These are phyloP conservation scores for Synanthedon formicaeformis DNA, from an alignment of 2,888 invertebrate genomes.

Conservation along the genomic window DNA sequence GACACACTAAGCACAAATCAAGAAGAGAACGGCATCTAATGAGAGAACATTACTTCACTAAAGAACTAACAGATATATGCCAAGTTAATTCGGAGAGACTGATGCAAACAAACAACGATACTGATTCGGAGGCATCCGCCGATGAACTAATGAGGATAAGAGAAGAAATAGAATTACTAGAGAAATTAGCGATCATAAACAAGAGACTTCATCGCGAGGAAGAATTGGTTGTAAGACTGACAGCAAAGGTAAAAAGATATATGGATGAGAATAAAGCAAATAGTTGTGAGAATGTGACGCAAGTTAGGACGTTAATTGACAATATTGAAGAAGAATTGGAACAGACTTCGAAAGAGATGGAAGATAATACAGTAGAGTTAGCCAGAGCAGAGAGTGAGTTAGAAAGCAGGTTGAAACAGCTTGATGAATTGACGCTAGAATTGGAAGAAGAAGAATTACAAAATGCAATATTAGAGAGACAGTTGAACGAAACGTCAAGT, in stretches of 20 bases:
- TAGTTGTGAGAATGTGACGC: constrained; percentile 58
- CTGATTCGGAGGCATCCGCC: constrained; percentile 62
- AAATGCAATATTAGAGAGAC: constrained; percentile 58
- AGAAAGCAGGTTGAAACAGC: constrained; percentile 61
- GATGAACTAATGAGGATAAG: constrained; percentile 69
- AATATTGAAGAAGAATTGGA: constrained; percentile 67
- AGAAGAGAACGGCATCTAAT: constrained; percentile 65
- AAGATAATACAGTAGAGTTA: constrained; percentile 61
- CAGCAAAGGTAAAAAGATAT: constrained; percentile 73
- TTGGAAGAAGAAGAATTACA: constrained; percentile 63
- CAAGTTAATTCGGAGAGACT: constrained; percentile 64
- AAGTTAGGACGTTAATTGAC: constrained; percentile 57
- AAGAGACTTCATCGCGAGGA: constrained; percentile 80
- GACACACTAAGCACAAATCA: constrained; percentile 66
- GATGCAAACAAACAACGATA: constrained; percentile 50
- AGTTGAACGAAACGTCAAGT: constrained; percentile 55
- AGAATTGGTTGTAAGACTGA: constrained; percentile 76
- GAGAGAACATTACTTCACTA: constrained; percentile 68
- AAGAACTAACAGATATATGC: constrained; percentile 65
- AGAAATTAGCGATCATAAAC: constrained; percentile 79
- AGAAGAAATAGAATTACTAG: constrained; percentile 78
- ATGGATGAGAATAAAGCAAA: constrained; percentile 63
- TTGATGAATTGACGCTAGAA: constrained; percentile 67
- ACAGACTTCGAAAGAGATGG: constrained; percentile 63
- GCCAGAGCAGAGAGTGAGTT: constrained; percentile 63